A percentile compares a stretch with the other conserved stretches of the same genome.
Conservation (phyloP, 1,140 invertebrate genomes). For the Homarus americanus region DNA sequence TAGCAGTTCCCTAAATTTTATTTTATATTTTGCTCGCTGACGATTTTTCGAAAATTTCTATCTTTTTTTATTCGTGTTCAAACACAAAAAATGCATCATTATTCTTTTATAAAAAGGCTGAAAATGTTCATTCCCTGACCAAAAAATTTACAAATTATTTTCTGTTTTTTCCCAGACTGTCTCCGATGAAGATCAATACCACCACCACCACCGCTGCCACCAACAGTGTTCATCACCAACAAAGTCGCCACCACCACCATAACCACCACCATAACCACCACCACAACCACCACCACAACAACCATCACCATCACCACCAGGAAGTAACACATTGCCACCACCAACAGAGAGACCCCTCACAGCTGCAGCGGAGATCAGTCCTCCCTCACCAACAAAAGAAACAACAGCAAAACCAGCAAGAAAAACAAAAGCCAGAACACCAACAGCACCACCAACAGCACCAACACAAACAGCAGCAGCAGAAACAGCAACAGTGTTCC, state of each 20-base stretch:
- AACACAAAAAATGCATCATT: too few species aligned
- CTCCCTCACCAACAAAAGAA: slow-evolving; percentile 25
- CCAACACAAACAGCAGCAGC: not conserved
- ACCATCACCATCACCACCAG: slow-evolving; percentile 16
- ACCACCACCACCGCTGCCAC: slow-evolving; percentile 5
- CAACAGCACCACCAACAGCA: not conserved
- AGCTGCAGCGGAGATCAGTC: not conserved
- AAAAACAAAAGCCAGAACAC: not conserved
- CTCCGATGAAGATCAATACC: slow-evolving; percentile 49
- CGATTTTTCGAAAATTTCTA: too few species aligned
- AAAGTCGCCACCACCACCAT: slow-evolving; percentile 16
- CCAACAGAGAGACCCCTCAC: not conserved
- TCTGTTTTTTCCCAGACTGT: slow-evolving; percentile 36
- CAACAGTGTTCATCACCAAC: not conserved
- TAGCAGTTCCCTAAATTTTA: too few species aligned
- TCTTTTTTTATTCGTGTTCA: too few species aligned
- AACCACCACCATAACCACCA: slow-evolving; percentile 6
- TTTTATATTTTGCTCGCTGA: too few species aligned
- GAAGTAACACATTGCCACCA: not conserved
- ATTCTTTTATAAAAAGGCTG: too few species aligned
- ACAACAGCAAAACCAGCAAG: not conserved
- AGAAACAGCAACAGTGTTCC: not conserved
- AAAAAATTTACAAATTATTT: not conserved
- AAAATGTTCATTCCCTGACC: too few species aligned
- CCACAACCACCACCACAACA: not conserved